Base-by-base conservation (phyloP, 2,113 vertebrate genomes). In the Odontesthes bonariensis region DNA sequence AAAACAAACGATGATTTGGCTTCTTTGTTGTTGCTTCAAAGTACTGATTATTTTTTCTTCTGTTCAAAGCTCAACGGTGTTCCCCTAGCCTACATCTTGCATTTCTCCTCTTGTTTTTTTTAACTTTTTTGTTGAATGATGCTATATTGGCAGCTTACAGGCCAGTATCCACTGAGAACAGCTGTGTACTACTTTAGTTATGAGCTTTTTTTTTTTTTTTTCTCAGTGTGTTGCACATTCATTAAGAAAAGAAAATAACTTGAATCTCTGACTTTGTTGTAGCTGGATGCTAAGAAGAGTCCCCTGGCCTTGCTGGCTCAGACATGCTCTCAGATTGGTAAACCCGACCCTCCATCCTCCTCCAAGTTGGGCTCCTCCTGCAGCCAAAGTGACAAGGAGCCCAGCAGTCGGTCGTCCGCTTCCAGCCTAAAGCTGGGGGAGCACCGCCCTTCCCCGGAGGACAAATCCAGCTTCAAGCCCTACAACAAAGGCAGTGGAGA, bases 231-330 rank as follows among this genome's bases (percentile, higher is more conserved):
- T 44, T 22, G 52, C 17, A 31, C 9, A 22, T 31, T 9, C 8
- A 23, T 3, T 49, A n/a, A 11, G 8, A 12, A 44, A 11, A 22
- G 12, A 31, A 19, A 66, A 38, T 52, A 14, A 20, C 33, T 1
- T 11, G 5, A 67, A 23, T 77, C 40, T 61, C 40, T n/a, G 47
- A 5, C 10, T 72, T 84, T 77, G 5, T 83, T 81, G 40, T 89
- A 98, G 97, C 93, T 98, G 95, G 97, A 98, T 89, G 97, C 97
- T 86, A 98, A 98, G 94, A 98, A 98, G 91, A 98, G 97, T 81
- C 97, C 97, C 0, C 75, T 98, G 91, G 97, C 97, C 63, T 93
- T 98, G 76, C 90, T 98, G 90, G 97, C 97, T 52, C 97, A 98
- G 91, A 98, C 97, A 73, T 98, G 97, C 89, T 98, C 97, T 14